phyloP scores from a whole-genome alignment of 2,797 vertebrate species.

The Phoxinus dragarum region DNA sequence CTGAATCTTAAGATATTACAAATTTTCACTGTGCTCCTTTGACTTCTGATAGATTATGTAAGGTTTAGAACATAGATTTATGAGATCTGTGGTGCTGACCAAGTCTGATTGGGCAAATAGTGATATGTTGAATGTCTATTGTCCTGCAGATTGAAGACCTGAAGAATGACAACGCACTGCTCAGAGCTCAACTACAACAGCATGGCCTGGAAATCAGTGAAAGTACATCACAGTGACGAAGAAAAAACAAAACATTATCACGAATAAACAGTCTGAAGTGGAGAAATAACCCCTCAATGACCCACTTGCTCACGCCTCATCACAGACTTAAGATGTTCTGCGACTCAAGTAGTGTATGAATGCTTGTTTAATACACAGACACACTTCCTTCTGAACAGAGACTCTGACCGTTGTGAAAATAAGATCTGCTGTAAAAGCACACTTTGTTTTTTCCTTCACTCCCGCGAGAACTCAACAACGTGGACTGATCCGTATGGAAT shows the following conservation, averaged over 20 bases:
- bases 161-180: conserved; percentile 91
- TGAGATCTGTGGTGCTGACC: neutral
- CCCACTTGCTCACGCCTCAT: conserved; percentile 44
- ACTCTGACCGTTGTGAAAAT: conserved; percentile 49
- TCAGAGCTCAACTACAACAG: conserved; percentile 91
- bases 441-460: conserved; percentile 25
- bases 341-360: conserved; percentile 47
- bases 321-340: conserved; percentile 53
- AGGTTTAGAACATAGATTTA: neutral
- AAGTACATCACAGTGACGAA: conserved; percentile 80
- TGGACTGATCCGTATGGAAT: conserved; percentile 53
- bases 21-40: neutral
- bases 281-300: conserved; percentile 54
- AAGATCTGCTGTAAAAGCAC: conserved; percentile 44
- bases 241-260: conserved; percentile 46
- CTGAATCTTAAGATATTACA: neutral
- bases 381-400: conserved; percentile 21
- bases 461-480: conserved; percentile 41
- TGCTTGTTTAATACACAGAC: conserved; percentile 55
- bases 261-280: conserved; percentile 55
- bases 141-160: conserved; percentile 86
- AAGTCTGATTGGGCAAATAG: neutral
- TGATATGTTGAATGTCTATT: neutral
- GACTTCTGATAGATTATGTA: neutral
- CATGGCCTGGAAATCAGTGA: conserved; percentile 89